These are phyloP conservation scores for Amphipoea oculea DNA, from an alignment of 2,888 invertebrate species.

Conservation along the genomic window DNA sequence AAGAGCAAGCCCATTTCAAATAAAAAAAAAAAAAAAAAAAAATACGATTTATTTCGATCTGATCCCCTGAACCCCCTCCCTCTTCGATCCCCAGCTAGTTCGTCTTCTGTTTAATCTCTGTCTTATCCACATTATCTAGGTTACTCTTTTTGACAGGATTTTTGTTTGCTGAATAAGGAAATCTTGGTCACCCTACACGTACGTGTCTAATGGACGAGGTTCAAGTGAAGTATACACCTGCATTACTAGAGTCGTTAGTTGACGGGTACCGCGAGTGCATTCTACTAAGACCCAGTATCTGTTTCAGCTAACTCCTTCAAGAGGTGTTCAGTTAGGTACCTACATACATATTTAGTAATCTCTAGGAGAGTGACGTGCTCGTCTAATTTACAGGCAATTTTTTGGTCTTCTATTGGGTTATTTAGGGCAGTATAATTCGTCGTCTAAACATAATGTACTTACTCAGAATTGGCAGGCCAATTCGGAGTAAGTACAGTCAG, in stretches of 20 bases:
- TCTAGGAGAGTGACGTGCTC: not conserved
- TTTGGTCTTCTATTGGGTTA: accelerated
- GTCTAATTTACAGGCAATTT: not conserved
- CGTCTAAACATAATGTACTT: not conserved
- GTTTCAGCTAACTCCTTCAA: slow-evolving; percentile 28
- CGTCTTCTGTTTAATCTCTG: no score
- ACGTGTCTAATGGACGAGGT: slow-evolving; percentile 65
- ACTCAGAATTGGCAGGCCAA: not conserved
- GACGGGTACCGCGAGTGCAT: slow-evolving; percentile 49
- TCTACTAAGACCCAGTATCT: slow-evolving; percentile 41
- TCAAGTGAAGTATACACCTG: slow-evolving; percentile 57
- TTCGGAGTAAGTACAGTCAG: no score
- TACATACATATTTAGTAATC: slow-evolving; percentile 8
- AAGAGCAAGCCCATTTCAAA: no score
- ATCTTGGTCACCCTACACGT: slow-evolving; percentile 33
- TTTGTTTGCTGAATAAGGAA: not conserved
- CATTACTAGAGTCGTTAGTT: slow-evolving; percentile 58
- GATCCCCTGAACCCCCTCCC: no score
- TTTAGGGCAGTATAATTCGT: not conserved
- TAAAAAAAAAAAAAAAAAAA: no score
- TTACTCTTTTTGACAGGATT: no score
- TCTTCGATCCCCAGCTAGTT: no score
- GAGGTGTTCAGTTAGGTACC: slow-evolving; percentile 11
- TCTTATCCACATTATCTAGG: no score
- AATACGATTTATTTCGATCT: not conserved